phyloP scores from a whole-genome alignment of 2,113 vertebrate genomes.

The Typhlomys cinereus region DNA sequence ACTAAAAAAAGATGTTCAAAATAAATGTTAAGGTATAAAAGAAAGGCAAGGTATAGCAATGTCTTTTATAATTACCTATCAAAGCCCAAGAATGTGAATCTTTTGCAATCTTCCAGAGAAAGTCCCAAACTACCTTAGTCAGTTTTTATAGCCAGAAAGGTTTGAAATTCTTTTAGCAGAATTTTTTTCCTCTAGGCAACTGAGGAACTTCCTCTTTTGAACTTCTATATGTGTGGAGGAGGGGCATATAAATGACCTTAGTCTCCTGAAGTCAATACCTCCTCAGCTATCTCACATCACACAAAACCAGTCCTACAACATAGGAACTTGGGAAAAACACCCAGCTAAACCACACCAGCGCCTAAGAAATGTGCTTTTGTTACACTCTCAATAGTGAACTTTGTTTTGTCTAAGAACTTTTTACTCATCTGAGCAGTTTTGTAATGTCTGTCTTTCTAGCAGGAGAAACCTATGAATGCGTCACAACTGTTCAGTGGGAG shows the following conservation, averaged over 20 bases:
- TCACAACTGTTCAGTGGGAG: neutral
- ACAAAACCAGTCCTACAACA: neutral
- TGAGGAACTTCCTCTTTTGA: neutral
- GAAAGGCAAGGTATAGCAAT: neutral
- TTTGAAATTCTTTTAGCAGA: neutral
- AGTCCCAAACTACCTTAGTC: neutral
- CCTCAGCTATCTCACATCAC: neutral
- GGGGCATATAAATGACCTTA: neutral
- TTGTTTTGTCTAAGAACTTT: slow-evolving; percentile 37
- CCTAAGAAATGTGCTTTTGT: neutral
- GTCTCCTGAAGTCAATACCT: neutral
- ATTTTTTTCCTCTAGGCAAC: neutral
- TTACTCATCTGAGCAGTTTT: slow-evolving; percentile 23
- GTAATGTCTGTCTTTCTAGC: slow-evolving; percentile 4
- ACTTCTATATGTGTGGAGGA: neutral
- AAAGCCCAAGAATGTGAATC: neutral
- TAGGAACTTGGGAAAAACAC: neutral
- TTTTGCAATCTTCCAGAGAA: neutral
- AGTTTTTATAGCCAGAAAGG: slow-evolving; percentile 13
- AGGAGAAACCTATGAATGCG: neutral
- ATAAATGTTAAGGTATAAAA: slow-evolving; percentile 12
- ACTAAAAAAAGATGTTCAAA: neutral
- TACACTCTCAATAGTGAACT: neutral
- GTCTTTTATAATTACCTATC: neutral
- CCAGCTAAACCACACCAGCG: neutral